Percentiles rank a stretch among this genome's conserved stretches.
Conservation (phyloP, 2,888 invertebrate genomes). For the Nebria salina region DNA sequence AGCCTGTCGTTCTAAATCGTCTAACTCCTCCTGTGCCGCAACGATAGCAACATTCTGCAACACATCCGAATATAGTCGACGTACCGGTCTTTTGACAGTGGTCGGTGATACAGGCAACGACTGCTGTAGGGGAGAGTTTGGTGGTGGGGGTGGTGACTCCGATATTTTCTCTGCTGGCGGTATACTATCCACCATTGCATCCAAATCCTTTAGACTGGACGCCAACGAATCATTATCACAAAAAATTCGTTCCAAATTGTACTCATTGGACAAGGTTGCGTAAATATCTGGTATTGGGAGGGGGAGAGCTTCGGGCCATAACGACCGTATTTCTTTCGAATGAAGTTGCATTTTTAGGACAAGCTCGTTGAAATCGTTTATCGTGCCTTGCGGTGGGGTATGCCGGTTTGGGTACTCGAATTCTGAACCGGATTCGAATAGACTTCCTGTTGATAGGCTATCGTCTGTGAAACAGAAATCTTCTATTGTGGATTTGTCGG, state of each 20-base stretch:
- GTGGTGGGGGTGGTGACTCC: not conserved
- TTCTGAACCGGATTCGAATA: not conserved
- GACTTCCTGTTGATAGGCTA: not conserved
- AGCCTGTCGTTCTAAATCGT: constrained; percentile 70
- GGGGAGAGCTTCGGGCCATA: constrained; percentile 17
- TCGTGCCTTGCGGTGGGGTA: constrained; percentile 16
- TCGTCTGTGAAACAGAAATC: not conserved
- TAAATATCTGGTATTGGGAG: constrained; percentile 21
- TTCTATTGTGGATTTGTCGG: not conserved
- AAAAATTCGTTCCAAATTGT: constrained; percentile 6
- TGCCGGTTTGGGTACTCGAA: not conserved
- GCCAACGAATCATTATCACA: constrained; percentile 14
- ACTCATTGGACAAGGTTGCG: constrained; percentile 13
- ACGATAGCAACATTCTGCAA: constrained; percentile 55
- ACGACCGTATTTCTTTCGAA: constrained; percentile 20
- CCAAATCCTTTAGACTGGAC: not conserved
- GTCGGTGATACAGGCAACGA: not conserved
- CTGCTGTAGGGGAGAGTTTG: not conserved
- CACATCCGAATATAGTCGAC: constrained; percentile 60
- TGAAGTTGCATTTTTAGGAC: constrained; percentile 27
- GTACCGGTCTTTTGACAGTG: constrained; percentile 40
- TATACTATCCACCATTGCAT: not conserved
- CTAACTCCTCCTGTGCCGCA: constrained; percentile 50
- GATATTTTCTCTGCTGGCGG: not conserved
- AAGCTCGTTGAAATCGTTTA: constrained; percentile 22